Base-by-base conservation (phyloP, 2,888 invertebrate genomes). In the Deilephila porcellus region DNA sequence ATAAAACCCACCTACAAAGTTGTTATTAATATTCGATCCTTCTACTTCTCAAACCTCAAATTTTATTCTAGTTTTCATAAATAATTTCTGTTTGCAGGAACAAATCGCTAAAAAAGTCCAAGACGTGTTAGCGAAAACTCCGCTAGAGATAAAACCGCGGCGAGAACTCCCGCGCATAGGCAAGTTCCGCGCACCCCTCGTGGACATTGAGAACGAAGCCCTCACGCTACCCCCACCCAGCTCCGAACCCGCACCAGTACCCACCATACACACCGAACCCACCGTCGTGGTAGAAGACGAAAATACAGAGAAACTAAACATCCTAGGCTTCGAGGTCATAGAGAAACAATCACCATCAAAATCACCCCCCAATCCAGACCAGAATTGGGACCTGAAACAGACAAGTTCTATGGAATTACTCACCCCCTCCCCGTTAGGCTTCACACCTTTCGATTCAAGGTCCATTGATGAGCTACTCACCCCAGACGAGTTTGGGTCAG, bases 31-130 rank as follows among this genome's bases (percentile, higher is more conserved):
- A 45, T 14, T 45, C 1, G 3, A 14, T 45, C 45, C 14, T 45
- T 45, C 14, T 45, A 45, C 14, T 45, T 14, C 11, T 45, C 20
- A 0, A n/a, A n/a, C n/a, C n/a, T n/a, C n/a, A n/a, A n/a, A 8
- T 8, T 14, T 14, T 29, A 71, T 29, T 20, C 25, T 25, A 25
- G 25, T 25, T 25, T 25, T 25, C 25, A 25, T 25, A 1, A 25
- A 70, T n/a, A 56, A 64, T 80, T 91, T 90, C 62, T 8, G 11
- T 73, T 73, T 32, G 78, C 94, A 97, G 96, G 96, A 96, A 73
- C 97, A 97, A 88, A 97, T 98, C 70, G 95, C 95, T 45, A 95
- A 96, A 72, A 97, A 97, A 91, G 97, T 98, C 17, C 93, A 96
- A 76, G 95, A 95, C 70, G 97, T 97, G 0, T 90, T 98, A 62